Percentiles rank a stretch among this genome's conserved stretches.
Conservation (phyloP, 2,113 vertebrate species). For the Anoura caudifer region DNA sequence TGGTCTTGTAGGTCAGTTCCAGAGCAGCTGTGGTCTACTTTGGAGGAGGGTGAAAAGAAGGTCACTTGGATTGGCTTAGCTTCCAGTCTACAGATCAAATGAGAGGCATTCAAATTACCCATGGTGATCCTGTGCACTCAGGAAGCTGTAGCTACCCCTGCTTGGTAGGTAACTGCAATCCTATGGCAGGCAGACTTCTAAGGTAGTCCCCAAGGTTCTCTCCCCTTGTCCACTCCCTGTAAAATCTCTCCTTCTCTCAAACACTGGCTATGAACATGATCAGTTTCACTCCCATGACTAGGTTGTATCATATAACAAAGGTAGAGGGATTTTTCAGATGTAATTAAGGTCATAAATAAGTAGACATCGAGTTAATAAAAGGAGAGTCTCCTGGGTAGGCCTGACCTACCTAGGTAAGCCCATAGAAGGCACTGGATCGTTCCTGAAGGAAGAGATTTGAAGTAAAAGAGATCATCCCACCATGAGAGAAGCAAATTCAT, state of each 20-base stretch:
- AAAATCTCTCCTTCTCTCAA: background rate
- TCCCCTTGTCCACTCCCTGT: background rate
- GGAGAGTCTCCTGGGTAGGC: background rate
- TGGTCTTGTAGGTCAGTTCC: background rate
- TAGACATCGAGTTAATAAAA: background rate
- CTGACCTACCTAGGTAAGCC: background rate
- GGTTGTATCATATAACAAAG: background rate
- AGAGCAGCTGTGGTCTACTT: conserved; percentile 27
- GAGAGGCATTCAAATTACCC: background rate
- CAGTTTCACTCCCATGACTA: background rate
- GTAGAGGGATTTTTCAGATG: background rate
- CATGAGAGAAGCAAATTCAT: background rate
- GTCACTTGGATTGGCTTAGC: background rate
- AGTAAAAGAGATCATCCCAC: background rate
- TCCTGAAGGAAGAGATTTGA: background rate
- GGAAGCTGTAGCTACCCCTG: background rate
- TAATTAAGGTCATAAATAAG: background rate
- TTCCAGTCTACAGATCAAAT: background rate
- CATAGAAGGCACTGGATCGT: background rate
- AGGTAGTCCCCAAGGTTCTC: background rate
- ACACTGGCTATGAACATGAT: background rate
- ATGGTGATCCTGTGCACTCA: background rate
- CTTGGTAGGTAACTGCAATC: background rate
- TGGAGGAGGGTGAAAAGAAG: background rate
- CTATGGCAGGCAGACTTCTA: background rate